These are phyloP conservation scores for Ichneumon xanthorius DNA, from an alignment of 2,888 invertebrate species.

Conservation along the genomic window DNA sequence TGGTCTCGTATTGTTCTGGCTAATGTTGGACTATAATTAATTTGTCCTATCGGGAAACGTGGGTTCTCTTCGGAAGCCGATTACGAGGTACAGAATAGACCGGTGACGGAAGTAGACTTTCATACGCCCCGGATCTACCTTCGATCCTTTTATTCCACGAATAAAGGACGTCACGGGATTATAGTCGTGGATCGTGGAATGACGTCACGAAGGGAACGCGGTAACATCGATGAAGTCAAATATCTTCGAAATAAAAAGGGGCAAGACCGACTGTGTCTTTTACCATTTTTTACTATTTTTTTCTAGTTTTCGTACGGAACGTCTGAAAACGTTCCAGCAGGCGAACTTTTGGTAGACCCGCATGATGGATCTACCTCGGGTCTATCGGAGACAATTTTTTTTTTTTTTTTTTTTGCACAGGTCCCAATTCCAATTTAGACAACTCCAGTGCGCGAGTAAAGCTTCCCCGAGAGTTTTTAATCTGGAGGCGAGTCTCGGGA, in stretches of 20 bases:
- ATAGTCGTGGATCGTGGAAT: background rate
- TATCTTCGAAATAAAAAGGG: too few species aligned
- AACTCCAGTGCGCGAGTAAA: background rate
- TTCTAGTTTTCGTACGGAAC: background rate
- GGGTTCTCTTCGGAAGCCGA: background rate
- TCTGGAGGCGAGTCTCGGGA: constrained; percentile 36
- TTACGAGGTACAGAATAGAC: background rate
- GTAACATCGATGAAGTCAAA: background rate
- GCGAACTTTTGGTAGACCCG: background rate
- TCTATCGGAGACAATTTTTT: background rate
- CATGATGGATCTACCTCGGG: background rate
- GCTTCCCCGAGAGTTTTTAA: constrained; percentile 5
- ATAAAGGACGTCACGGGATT: background rate
- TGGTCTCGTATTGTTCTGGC: background rate
- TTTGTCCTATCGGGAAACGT: background rate
- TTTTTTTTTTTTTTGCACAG: too few species aligned
- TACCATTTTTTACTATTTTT: too few species aligned
- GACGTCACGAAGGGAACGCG: background rate
- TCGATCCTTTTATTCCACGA: background rate
- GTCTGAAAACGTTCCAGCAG: too few species aligned
- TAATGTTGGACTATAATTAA: constrained; percentile 7
- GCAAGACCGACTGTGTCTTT: too few species aligned
- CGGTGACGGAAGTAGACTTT: background rate
- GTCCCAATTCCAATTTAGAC: background rate
- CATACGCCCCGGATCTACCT: background rate